phyloP scores from a whole-genome alignment of 2,797 vertebrate genomes.

The Spinus pinus region DNA sequence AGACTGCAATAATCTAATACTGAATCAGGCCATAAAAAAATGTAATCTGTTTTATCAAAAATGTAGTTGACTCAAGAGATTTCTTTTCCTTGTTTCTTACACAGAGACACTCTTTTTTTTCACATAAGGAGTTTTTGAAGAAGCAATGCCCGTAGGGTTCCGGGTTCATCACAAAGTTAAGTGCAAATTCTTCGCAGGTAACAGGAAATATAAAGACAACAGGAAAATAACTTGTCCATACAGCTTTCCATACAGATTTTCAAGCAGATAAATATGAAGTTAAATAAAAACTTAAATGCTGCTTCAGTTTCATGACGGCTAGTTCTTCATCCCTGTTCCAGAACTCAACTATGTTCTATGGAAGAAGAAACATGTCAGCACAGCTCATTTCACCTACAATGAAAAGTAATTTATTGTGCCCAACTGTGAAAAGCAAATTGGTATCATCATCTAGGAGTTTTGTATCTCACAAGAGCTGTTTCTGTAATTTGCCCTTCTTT shows the following conservation, averaged over 20 bases:
- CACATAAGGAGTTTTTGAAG: background rate
- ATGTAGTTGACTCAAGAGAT: background rate
- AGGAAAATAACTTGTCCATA: background rate
- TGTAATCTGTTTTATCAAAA: slow-evolving; percentile 10
- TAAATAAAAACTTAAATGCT: background rate
- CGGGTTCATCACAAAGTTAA: background rate
- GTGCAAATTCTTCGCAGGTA: background rate
- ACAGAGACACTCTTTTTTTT: background rate
- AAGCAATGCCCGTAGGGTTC: background rate
- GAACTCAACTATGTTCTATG: background rate
- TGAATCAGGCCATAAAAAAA: background rate
- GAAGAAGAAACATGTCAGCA: background rate
- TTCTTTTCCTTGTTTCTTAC: background rate
- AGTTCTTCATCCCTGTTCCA: background rate
- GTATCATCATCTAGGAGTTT: background rate
- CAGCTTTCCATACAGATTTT: background rate
- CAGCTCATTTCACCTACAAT: background rate
- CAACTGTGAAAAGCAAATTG: slow-evolving; percentile 48
- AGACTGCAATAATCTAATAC: background rate
- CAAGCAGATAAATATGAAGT: background rate
- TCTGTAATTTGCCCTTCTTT: slow-evolving; percentile 18
- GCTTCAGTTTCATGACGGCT: background rate
- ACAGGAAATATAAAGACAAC: background rate
- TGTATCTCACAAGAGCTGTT: background rate
- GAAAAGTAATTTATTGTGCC: slow-evolving; percentile 16